These are phyloP conservation scores for Meghimatium bilineatum DNA, from an alignment of 2,888 invertebrate species.

Conservation along the genomic window DNA sequence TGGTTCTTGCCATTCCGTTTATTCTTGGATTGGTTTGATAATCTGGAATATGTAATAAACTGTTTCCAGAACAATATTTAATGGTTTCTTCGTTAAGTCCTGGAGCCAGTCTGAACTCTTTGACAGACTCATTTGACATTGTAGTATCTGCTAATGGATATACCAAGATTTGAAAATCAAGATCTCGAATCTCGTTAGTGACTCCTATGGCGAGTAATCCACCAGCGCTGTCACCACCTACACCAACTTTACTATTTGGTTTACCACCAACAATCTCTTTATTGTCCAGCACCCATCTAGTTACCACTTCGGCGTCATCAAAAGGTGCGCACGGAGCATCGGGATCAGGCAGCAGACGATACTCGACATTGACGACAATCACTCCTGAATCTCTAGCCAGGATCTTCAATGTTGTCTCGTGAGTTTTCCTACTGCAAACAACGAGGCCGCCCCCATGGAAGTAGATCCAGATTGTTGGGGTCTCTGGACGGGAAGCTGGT, in stretches of 20 bases:
- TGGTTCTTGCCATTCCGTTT: not conserved
- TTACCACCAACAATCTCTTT: conserved; percentile 16
- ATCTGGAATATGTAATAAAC: too few species aligned
- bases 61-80: not conserved
- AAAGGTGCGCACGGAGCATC: conserved; percentile 28
- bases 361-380: conserved; percentile 24
- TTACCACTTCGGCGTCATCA: conserved; percentile 8
- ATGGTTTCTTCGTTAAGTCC: not conserved
- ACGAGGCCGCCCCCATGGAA: conserved; percentile 30
- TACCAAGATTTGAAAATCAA: conserved; percentile 30
- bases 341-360: conserved; percentile 21
- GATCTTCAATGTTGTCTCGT: not conserved
- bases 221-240: conserved; percentile 34
- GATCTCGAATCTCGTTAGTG: not conserved
- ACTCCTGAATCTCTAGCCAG: not conserved
- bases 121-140: too few species aligned
- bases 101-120: too few species aligned
- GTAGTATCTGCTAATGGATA: conserved; percentile 5
- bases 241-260: conserved; percentile 23
- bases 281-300: conserved; percentile 8
- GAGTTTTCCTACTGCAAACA: not conserved
- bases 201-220: conserved; percentile 18
- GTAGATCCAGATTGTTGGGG: not conserved
- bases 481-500: not conserved
- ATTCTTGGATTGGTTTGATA: conserved; percentile 12